Conservation (phyloP, 2,797 vertebrate genomes). For the Graptemys geographica region DNA sequence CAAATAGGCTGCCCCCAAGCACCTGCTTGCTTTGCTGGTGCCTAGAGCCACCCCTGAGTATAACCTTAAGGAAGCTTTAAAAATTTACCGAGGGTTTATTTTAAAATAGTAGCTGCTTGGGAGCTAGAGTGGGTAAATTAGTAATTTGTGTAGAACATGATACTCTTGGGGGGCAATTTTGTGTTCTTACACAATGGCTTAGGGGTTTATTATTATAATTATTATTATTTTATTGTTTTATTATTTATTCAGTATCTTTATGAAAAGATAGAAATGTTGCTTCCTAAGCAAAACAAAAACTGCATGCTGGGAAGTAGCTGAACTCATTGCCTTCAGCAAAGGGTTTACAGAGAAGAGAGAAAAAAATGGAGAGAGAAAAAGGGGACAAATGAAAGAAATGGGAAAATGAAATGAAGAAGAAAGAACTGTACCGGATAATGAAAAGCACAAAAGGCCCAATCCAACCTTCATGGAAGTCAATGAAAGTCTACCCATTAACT, state of each 20-base stretch:
- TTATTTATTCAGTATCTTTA: neutral
- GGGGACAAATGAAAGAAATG: neutral
- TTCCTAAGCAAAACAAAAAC: neutral
- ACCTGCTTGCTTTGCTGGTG: too few species aligned
- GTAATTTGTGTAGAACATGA: neutral
- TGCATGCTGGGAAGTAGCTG: neutral
- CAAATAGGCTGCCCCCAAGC: too few species aligned
- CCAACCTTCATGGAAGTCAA: neutral
- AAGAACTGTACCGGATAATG: neutral
- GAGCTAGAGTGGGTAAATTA: neutral
- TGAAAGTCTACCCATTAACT: neutral
- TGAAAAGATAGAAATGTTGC: neutral
- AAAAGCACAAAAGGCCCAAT: neutral
- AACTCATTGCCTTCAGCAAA: neutral
- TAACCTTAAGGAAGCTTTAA: neutral
- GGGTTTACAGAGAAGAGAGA: neutral
- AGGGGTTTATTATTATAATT: rapidly evolving
- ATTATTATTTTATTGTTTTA: neutral
- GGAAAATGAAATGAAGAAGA: neutral
- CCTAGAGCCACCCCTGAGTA: neutral
- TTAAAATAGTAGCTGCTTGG: neutral
- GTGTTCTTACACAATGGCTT: neutral
- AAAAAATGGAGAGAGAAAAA: neutral
- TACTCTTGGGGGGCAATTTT: rapidly evolving
- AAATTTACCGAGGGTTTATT: neutral